Percentiles rank a stretch among this genome's conserved stretches.
Conservation (phyloP, 2,797 vertebrate species). For the Pagetopsis macropterus region DNA sequence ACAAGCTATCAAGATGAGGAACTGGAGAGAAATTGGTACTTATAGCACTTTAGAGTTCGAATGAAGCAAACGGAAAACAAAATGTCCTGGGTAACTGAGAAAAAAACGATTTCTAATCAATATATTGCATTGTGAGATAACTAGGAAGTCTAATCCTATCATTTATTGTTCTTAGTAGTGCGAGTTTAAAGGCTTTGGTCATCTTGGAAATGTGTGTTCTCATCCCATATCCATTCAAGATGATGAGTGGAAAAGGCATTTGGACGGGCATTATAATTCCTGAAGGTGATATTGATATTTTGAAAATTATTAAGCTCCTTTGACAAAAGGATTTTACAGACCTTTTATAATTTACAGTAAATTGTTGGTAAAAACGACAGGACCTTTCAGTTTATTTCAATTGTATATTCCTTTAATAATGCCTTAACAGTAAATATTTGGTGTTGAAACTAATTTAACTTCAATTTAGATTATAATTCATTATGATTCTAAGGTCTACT, state of each 20-base stretch:
- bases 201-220: background rate
- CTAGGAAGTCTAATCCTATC: background rate
- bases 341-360: background rate
- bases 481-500: background rate
- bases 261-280: background rate
- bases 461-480: background rate
- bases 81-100: no score
- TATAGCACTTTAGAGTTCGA: background rate
- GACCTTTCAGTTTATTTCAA: background rate
- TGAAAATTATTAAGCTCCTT: slow-evolving; percentile 2
- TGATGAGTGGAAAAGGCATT: background rate
- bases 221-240: background rate
- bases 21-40: background rate
- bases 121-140: background rate
- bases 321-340: no score
- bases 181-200: background rate
- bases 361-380: background rate
- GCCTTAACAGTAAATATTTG: background rate
- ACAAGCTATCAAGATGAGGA: background rate
- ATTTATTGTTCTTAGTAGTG: background rate
- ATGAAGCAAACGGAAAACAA: background rate
- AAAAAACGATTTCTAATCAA: no score
- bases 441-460: background rate
- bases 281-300: background rate
- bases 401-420: background rate